These are phyloP conservation scores for Podarcis siculus DNA, from an alignment of 2,797 vertebrate genomes.

Conservation along the genomic window DNA sequence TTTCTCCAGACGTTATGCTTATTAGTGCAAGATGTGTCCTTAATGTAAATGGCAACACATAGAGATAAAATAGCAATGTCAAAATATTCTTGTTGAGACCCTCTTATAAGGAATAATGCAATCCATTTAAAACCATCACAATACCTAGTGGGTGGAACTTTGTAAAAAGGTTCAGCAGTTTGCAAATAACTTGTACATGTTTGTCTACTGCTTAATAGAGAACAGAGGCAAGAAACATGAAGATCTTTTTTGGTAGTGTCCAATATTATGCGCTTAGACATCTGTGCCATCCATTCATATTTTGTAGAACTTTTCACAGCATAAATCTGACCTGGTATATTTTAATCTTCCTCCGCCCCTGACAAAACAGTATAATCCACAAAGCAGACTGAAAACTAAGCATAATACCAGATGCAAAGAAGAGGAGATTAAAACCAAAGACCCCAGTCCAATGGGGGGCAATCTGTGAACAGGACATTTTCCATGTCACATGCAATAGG, in stretches of 20 bases:
- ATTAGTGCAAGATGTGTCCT: not conserved
- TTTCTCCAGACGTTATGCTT: not conserved
- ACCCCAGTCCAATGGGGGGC: too few relatives aligned
- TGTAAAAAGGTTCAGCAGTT: not conserved
- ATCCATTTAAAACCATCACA: not conserved
- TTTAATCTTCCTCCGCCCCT: not conserved
- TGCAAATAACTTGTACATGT: not conserved
- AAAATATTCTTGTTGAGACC: slow-evolving; percentile 11
- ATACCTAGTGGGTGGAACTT: not conserved
- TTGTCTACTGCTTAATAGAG: not conserved
- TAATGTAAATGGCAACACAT: not conserved
- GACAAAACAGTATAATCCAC: not conserved
- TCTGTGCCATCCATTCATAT: slow-evolving; percentile 58
- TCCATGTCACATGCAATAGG: not conserved
- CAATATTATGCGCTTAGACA: slow-evolving; percentile 35
- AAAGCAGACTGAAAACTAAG: not conserved
- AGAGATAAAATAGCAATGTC: slow-evolving; percentile 11
- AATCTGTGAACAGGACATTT: not conserved
- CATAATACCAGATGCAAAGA: not conserved
- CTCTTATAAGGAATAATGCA: not conserved
- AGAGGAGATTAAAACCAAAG: not conserved
- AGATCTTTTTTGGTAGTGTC: not conserved
- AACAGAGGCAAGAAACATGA: slow-evolving; percentile 7
- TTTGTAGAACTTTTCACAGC: slow-evolving; percentile 57
- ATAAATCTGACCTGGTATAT: slow-evolving; percentile 47